Evolutionary conservation across 1,140 invertebrate genomes (phyloP), one percentile per base, ranked within the genome.

Genomic region (Sinonovacula constricta): DNA sequence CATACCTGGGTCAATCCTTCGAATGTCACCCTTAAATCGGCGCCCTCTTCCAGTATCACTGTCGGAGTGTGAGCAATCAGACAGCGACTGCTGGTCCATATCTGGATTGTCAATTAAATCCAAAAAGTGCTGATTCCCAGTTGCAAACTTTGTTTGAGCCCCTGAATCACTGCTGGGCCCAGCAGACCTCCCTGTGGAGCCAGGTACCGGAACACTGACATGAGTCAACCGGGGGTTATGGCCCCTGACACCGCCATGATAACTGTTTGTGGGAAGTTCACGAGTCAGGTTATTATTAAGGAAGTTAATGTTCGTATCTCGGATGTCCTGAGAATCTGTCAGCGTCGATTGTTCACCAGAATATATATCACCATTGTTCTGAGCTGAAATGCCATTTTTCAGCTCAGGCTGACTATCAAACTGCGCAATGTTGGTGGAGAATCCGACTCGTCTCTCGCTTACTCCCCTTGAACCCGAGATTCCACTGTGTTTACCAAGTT

Each of bases 271-370:
- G 22, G 67, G 51, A 36, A 36, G 26, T 36, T 78, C 57, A 24
- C 57, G 56, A 22, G 75, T 78, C 24, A 78, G 62, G 60, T 78
- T 60, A 51, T 78, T 78, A 60, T 78, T 78, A 15, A 78, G 49
- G 30, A 78, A 78, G 45, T 70, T 69, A 18, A 78, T 78, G 14
- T 78, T 65, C 15, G 75, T 78, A 62, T 78, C 75, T 28, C 75
- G 34, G 53, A 78, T 78, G 26, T 78, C 75, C 28, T 66, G 54
- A 3, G 75, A 78, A 63, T 69, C 63, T 30, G 66, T 78, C 31
- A 78, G 54, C 15, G 75, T 78, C n/a, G 75, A 78, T n/a, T 78
- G 66, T 24, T 76, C 72, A 28, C 39, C 33, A 22, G 30, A n/a
- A 22, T 56, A 57, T 36, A 26, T 66, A 36, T 65, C 72, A 30